phyloP scores from a whole-genome alignment of 2,797 vertebrate genomes.

The Sebastes cheni region DNA sequence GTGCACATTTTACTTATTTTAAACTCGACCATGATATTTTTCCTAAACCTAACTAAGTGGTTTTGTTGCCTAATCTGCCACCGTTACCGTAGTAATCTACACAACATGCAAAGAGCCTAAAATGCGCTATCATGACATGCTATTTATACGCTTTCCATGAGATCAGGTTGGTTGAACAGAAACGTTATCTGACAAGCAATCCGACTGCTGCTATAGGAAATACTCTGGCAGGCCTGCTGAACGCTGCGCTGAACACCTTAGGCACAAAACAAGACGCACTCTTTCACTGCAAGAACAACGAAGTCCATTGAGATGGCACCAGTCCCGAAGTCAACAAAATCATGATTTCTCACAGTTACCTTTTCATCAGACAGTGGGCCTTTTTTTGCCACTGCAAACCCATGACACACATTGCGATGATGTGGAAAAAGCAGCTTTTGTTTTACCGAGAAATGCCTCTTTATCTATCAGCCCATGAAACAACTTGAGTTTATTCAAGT shows the following conservation, averaged over 20 bases:
- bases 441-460: not conserved
- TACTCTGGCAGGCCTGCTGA: slow-evolving; percentile 29
- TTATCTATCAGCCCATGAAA: slow-evolving; percentile 12
- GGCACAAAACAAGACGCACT: slow-evolving; percentile 63
- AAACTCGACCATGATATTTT: not conserved
- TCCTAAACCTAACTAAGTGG: no score
- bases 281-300: slow-evolving; percentile 72
- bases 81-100: no score
- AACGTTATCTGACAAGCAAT: not conserved
- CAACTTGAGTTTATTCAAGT: slow-evolving; percentile 7
- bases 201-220: slow-evolving; percentile 7
- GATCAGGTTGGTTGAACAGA: no score
- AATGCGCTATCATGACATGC: no score
- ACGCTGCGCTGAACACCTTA: slow-evolving; percentile 57
- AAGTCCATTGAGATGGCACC: slow-evolving; percentile 64
- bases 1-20: no score
- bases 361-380: slow-evolving; percentile 58
- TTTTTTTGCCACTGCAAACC: slow-evolving; percentile 60
- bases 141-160: no score
- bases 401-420: slow-evolving; percentile 59
- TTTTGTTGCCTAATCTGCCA: no score
- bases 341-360: slow-evolving; percentile 68
- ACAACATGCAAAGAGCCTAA: no score
- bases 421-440: slow-evolving; percentile 13
- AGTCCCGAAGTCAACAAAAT: slow-evolving; percentile 57